Evolutionary conservation across 1,140 invertebrate species (phyloP).

Genomic region (Pentalonia nigronervosa): DNA sequence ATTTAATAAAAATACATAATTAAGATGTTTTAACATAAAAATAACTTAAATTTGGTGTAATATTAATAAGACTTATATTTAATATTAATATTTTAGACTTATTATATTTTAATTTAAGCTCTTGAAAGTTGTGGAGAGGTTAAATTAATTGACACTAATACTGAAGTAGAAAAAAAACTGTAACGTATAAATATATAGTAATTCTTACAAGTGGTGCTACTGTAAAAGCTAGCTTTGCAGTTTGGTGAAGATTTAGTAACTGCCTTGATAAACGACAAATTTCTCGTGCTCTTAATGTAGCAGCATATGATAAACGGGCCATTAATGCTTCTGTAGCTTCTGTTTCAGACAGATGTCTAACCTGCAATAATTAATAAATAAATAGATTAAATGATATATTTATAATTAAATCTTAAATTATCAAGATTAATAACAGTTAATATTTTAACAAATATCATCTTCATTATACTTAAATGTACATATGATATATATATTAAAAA

Average conservation of each 20-base stretch:
- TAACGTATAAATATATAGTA: slow-evolving; percentile 20
- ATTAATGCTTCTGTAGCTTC: slow-evolving; percentile 85
- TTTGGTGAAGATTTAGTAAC: slow-evolving; percentile 74
- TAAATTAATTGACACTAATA: neutral
- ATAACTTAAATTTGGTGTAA: too few species aligned
- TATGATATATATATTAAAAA: too few species aligned
- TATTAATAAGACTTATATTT: neutral
- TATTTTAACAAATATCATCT: too few species aligned
- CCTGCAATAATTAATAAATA: slow-evolving; percentile 63
- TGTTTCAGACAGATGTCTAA: slow-evolving; percentile 79
- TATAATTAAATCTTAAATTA: neutral
- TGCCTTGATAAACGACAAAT: slow-evolving; percentile 65
- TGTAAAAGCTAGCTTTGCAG: slow-evolving; percentile 76
- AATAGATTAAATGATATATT: neutral
- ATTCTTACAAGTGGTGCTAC: slow-evolving; percentile 81
- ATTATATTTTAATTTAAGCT: neutral
- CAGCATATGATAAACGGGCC: slow-evolving; percentile 84
- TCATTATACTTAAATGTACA: too few species aligned
- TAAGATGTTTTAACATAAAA: neutral
- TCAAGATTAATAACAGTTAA: neutral
- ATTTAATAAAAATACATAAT: neutral
- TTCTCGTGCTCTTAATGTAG: slow-evolving; percentile 78
- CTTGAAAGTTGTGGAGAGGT: neutral
- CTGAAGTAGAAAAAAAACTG: neutral
- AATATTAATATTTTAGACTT: neutral